Base-by-base conservation (phyloP, 2,888 invertebrate genomes). In the Aleiodes alternator region DNA sequence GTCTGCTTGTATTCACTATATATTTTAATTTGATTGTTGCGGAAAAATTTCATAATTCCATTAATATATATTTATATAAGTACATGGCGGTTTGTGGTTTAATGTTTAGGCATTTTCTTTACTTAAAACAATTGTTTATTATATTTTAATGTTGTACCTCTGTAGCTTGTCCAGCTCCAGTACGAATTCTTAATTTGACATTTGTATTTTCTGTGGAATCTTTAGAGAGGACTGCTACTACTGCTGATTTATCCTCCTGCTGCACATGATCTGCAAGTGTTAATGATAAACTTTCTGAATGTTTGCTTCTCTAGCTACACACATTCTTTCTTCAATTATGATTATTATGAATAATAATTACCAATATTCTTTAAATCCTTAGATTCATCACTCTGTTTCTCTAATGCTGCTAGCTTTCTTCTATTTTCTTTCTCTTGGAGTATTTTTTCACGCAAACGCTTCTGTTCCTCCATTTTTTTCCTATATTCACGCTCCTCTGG, bases 381-480 rank as follows among this genome's bases (percentile, higher is more conserved):
- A 4, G 78, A 69, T 64, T 85, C 82, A 12, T 87, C 86, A 61
- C 80, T 82, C 69, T 86, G 86, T 68, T 87, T 88, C 71, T 89
- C 87, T 83, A 89, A 80, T 1, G 89, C 90, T 9, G 90, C 89
- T 80, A 87, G 86, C 80, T 90, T 90, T 61, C 91, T 83, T 23
- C 90, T 84, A 73, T 90, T 90, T 75, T 90, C 91, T 76, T 91
- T 91, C 76, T 90, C 89, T 38, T 88, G 87, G 12, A 91, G 80
- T 57, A 91, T 86, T 78, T 89, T 87, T 77, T 90, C 91, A n/a
- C 91, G 83, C 31, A 90, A 79, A 23, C 87, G 87, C 78, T 90
- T 90, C 78, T 91, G 91, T 74, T 90, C 90, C 78, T 91, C 91
- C 82, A 91, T 88, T 78, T 90, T 90, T 75, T 88, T 87, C 3